phyloP scores from a whole-genome alignment of 2,888 invertebrate genomes.

The Volucella zonaria region DNA sequence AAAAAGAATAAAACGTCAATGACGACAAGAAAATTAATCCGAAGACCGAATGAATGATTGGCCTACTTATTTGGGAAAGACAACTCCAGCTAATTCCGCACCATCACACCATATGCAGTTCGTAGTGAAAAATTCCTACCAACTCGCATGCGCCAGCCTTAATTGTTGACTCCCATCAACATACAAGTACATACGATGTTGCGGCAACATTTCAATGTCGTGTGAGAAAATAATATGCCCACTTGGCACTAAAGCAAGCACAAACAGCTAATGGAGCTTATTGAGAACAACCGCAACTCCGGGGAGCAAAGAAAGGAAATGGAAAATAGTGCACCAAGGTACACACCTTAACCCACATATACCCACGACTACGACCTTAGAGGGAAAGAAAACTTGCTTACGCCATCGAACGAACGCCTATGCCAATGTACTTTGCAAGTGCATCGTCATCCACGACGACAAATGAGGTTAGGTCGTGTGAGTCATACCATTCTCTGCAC shows the following conservation, averaged over 20 bases:
- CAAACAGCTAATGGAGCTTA: conserved; percentile 34
- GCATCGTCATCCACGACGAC: conserved; percentile 29
- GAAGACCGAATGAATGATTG: background rate
- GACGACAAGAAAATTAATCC: no score
- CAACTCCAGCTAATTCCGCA: background rate
- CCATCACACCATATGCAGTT: no score
- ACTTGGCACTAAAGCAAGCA: conserved; percentile 22
- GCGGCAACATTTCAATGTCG: conserved; percentile 49
- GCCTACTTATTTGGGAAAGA: background rate
- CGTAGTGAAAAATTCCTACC: background rate
- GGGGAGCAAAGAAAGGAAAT: background rate
- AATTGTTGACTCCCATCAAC: conserved; percentile 30
- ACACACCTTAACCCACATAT: conserved; percentile 6
- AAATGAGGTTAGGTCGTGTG: conserved; percentile 63
- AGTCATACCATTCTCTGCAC: conserved; percentile 41
- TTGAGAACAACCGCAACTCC: background rate
- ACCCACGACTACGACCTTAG: background rate
- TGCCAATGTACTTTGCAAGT: conserved; percentile 30
- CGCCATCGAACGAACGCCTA: conserved; percentile 17
- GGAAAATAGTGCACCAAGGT: conserved; percentile 1
- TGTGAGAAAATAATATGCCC: background rate
- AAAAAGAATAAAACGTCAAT: no score
- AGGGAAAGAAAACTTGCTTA: conserved; percentile 1
- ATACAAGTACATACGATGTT: conserved; percentile 18
- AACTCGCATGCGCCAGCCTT: conserved; percentile 29